Evolutionary conservation across 1,140 invertebrate species (phyloP), one percentile per base, ranked within the genome.

Genomic region (Pollicipes pollicipes): DNA sequence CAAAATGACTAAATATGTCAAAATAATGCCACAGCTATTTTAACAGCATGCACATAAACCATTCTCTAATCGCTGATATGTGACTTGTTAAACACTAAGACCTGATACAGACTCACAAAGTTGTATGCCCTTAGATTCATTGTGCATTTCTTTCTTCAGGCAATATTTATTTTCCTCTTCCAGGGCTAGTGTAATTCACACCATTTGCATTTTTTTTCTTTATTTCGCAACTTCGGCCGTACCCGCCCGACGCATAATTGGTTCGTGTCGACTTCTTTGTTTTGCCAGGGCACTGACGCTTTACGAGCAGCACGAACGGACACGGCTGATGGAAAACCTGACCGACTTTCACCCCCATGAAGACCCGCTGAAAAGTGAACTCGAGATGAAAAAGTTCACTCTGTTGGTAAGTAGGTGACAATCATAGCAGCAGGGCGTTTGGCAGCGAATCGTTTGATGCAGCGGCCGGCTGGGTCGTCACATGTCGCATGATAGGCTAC

Each of bases 341-440:
- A 84, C 86, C 37, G 82, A 87, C 69, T 88, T 97, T 75, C 86
- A 95, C 79, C 88, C 93, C 1, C 83, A 84, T 73, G 83, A 85
- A 75, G 89, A 93, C 76, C 90, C 90, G 13, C 82, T 98, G 26
- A 86, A 87, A 74, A 86, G 85, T 28, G 95, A 98, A 82, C 81
- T 98, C 70, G 84, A 86, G 75, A 95, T 93, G 71, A 93, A 91
- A 78, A 98, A 98, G 85, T 97, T 98, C 81, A 97, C 95, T 70
- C 88, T 97, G 79, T 82, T 98, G 86, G 94, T 97, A 82, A 86
- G 86, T 82, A 17, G 10, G n/a, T 21, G n/a, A n/a, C n/a, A n/a
- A n/a, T n/a, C n/a, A n/a, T n/a, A n/a, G n/a, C n/a, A n/a, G n/a
- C n/a, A n/a, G n/a, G n/a, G n/a, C n/a, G n/a, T n/a, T n/a, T n/a